Percentiles rank a stretch among this genome's conserved stretches.
phyloP scores from a whole-genome alignment of 2,888 invertebrate species.

The Cheilosia vernalis region DNA sequence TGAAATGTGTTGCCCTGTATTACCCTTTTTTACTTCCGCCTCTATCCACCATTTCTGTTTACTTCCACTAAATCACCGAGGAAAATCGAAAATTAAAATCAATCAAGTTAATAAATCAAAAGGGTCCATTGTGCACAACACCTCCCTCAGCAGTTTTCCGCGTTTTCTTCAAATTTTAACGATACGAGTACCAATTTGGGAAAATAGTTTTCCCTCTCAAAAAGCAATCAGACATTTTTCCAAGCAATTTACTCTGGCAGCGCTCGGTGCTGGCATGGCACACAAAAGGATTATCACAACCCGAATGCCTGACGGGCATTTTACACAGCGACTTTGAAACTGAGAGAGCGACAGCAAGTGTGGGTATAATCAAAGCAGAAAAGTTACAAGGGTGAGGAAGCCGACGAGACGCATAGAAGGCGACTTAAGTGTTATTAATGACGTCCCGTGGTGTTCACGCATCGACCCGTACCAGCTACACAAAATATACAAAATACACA shows the following conservation, averaged over 20 bases:
- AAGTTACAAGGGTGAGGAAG: conserved; percentile 9
- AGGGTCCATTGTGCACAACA: conserved; percentile 36
- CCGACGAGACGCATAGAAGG: conserved; percentile 61
- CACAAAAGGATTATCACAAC: conserved; percentile 70
- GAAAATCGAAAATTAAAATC: conserved; percentile 50
- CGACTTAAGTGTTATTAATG: conserved; percentile 75
- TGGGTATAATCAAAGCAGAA: conserved; percentile 47
- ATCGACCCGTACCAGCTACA: conserved; percentile 62
- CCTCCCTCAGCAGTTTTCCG: conserved; percentile 4
- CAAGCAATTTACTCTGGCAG: conserved; percentile 67
- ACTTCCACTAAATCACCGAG: conserved; percentile 33
- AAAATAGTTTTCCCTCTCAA: conserved; percentile 49
- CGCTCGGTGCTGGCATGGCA: conserved; percentile 25
- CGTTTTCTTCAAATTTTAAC: conserved; percentile 32
- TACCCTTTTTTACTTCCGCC: conserved; percentile 8
- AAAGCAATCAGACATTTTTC: conserved; percentile 64
- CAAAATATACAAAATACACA: not conserved
- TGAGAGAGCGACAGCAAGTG: not conserved
- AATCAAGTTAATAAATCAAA: conserved; percentile 45
- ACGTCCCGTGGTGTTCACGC: conserved; percentile 74
- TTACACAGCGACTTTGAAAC: conserved; percentile 19
- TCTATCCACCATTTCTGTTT: not conserved
- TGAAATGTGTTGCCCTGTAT: not conserved
- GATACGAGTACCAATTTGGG: conserved; percentile 31
- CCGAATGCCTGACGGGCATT: conserved; percentile 48